A percentile compares a stretch with the other conserved stretches of the same genome.
Conservation (phyloP, 1,140 invertebrate species). For the Coenobita brevimanus region DNA sequence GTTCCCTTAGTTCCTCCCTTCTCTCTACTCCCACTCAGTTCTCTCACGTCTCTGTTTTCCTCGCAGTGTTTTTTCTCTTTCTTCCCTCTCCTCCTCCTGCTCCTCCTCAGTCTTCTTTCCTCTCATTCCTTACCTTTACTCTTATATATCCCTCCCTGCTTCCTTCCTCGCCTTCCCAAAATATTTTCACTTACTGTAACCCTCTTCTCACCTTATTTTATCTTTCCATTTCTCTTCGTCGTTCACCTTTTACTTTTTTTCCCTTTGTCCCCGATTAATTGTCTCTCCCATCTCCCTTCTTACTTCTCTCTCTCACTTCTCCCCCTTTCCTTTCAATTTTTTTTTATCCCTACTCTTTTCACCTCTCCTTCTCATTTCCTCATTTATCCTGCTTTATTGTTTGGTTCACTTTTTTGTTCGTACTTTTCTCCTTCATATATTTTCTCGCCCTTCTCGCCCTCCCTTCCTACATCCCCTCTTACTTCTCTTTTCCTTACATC, state of each 20-base stretch:
- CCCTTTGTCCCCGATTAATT: background rate
- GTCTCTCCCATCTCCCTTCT: background rate
- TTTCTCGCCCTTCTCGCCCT: no score
- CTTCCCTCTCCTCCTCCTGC: background rate
- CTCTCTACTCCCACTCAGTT: background rate
- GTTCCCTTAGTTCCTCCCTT: background rate
- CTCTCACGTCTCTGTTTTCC: background rate
- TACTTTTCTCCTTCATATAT: no score
- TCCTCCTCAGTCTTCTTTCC: background rate
- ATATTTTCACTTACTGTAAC: background rate
- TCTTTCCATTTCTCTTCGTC: background rate
- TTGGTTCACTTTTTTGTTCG: no score
- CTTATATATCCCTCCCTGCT: background rate
- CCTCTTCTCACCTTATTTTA: background rate
- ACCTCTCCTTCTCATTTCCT: no score
- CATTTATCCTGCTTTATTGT: no score
- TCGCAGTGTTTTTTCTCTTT: no score
- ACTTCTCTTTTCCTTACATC: no score
- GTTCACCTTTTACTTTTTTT: background rate
- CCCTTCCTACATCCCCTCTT: no score
- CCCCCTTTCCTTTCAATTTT: no score
- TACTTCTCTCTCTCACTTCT: background rate
- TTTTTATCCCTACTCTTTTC: no score
- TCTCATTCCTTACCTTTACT: background rate
- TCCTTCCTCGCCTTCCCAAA: background rate